Evolutionary conservation across 2,113 vertebrate genomes (phyloP).

Genomic region (Entomyzon cyanotis): DNA sequence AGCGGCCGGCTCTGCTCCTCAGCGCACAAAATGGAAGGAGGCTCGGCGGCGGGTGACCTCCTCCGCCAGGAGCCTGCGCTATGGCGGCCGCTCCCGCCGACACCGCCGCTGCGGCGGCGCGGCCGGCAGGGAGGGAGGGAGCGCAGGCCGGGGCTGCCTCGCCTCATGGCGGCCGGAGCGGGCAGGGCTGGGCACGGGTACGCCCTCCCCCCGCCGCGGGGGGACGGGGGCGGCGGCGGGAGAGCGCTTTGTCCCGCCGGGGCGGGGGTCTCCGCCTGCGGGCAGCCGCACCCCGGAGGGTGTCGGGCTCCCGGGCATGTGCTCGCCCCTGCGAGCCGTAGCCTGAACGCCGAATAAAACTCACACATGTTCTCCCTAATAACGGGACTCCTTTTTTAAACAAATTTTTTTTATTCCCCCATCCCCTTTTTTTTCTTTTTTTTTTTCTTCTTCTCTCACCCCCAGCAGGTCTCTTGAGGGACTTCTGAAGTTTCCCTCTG

Average conservation of each 20-base stretch:
- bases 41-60: no score
- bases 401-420: accelerated
- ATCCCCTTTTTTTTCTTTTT: accelerated
- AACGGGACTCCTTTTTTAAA: neutral
- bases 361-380: neutral
- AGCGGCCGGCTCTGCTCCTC: no score
- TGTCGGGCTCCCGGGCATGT: neutral
- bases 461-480: neutral
- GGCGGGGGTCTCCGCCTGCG: neutral
- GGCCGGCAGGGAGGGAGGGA: no score
- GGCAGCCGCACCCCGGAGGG: neutral
- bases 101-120: no score
- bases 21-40: no score
- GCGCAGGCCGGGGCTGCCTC: no score
- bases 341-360: neutral
- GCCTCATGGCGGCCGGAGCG: no score
- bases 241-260: neutral
- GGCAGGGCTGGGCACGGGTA: no score
- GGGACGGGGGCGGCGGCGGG: neutral
- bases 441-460: neutral
- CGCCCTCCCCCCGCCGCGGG: no score
- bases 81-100: no score
- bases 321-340: neutral
- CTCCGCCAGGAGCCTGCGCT: no score
- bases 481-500: neutral